Base-by-base conservation (phyloP, 2,113 vertebrate genomes). In the Arothron firmamentum region DNA sequence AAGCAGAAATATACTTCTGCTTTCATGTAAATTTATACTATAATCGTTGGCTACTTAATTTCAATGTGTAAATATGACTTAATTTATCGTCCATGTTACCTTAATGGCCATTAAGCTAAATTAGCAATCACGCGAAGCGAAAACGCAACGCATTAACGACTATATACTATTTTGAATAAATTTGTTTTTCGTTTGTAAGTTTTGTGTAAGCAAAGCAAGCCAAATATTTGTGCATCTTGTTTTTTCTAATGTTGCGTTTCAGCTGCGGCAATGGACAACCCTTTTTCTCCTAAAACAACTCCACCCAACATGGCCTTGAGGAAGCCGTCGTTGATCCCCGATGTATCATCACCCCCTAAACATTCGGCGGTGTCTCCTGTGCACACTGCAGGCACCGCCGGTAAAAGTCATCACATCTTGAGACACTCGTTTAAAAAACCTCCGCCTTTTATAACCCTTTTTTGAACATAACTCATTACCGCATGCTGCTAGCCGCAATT, bases 281-380 rank as follows among this genome's bases (percentile, higher is more conserved):
- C 59, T 1, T 69, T 69, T 57, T 28, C 67, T 12, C 48, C 59
- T 8, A 45, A 68, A 12, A 8, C 54, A 31, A 45, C 72, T 46
- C 71, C 62, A 11, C 88, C 87, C 2, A 88, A 83, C 77, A 51
- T 67, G 56, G 88, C 90, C 0, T 43, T 91, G 63, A 83, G 90
- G 50, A 85, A 83, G 53, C 88, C 89, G 0, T 78, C 65, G 0
- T 69, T 83, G 1, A 51, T 57, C 20, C 87, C 85, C 1, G 1
- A 49, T n/a, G 1, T 4, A 0, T 15, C 41, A 2, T 9, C 2
- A 9, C 16, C 11, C 1, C 17, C 31, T 11, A 64, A 0, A 0
- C 14, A 10, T 52, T 1, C 20, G 18, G 2, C 1, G 28, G 28
- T 31, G 34, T 38, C 34, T 2, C 34, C 34, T 12, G 34, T n/a